Evolutionary conservation across 2,113 vertebrate species (phyloP).

Genomic region (Lasiurus cinereus): DNA sequence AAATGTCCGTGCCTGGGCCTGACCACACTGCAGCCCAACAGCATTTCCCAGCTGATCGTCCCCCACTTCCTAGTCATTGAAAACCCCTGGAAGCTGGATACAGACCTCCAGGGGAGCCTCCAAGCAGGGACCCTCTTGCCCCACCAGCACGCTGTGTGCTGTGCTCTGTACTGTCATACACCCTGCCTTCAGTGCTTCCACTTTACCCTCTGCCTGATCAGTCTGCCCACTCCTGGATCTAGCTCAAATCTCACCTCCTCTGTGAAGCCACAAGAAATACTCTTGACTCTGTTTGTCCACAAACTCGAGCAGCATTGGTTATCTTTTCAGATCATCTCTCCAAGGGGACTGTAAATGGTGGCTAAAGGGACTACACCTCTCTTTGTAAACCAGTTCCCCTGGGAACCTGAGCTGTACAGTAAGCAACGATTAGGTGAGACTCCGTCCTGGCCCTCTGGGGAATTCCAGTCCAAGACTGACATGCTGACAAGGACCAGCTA

Average conservation of each 20-base stretch:
- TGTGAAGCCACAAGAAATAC: not conserved
- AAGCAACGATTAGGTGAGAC: not conserved
- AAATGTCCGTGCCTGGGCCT: not conserved
- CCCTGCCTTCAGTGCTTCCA: not conserved
- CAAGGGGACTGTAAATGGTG: not conserved
- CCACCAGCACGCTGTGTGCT: not conserved
- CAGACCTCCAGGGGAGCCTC: not conserved
- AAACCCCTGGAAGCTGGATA: not conserved
- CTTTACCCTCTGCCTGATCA: too few species aligned
- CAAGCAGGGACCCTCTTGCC: not conserved
- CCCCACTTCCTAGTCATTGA: not conserved
- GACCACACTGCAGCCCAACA: not conserved
- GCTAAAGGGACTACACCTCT: not conserved
- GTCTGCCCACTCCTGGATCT: not conserved
- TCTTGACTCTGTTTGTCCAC: not conserved
- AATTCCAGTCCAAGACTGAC: too few species aligned
- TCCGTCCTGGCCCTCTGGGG: not conserved
- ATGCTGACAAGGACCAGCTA: not conserved
- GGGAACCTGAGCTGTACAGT: not conserved
- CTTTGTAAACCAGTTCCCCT: not conserved
- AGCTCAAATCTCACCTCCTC: not conserved
- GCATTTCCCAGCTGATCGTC: not conserved
- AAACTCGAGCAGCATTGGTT: not conserved
- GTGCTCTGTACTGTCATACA: not conserved
- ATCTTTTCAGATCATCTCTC: not conserved